phyloP scores from a whole-genome alignment of 2,113 vertebrate species.

The Martes martes region DNA sequence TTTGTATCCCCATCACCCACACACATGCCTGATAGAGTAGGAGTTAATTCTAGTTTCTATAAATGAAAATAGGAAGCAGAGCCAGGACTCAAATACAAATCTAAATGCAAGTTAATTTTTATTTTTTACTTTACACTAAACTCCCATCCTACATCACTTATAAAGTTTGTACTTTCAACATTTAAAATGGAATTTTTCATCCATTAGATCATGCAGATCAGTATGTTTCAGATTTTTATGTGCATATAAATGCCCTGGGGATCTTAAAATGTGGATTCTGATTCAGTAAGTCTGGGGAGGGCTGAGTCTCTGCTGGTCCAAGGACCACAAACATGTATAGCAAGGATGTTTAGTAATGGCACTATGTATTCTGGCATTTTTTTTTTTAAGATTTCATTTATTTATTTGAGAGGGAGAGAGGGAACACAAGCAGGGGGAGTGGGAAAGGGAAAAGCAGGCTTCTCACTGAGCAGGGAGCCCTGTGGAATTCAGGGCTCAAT shows the following conservation, averaged over 20 bases:
- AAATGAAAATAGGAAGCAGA: neutral
- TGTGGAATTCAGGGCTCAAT: too few relatives aligned
- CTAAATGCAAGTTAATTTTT: neutral
- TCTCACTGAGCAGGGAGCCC: too few relatives aligned
- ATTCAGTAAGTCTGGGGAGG: neutral
- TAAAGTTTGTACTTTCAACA: slow-evolving; percentile 17
- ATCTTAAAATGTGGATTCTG: neutral
- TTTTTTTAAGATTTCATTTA: neutral
- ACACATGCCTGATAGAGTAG: neutral
- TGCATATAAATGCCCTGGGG: neutral
- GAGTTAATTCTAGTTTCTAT: neutral
- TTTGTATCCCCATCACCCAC: neutral
- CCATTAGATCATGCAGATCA: neutral
- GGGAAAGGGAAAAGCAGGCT: too few relatives aligned
- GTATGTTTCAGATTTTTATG: neutral
- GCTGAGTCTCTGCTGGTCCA: neutral
- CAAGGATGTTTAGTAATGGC: neutral
- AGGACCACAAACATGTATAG: neutral
- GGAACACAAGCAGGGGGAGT: too few relatives aligned
- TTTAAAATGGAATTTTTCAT: slow-evolving; percentile 29
- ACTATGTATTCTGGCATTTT: neutral
- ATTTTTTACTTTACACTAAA: neutral
- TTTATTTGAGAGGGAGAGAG: too few relatives aligned
- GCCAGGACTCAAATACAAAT: neutral
- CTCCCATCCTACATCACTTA: neutral